Base-by-base conservation (phyloP, 2,888 invertebrate genomes). In the Drosophila macrothrix region DNA sequence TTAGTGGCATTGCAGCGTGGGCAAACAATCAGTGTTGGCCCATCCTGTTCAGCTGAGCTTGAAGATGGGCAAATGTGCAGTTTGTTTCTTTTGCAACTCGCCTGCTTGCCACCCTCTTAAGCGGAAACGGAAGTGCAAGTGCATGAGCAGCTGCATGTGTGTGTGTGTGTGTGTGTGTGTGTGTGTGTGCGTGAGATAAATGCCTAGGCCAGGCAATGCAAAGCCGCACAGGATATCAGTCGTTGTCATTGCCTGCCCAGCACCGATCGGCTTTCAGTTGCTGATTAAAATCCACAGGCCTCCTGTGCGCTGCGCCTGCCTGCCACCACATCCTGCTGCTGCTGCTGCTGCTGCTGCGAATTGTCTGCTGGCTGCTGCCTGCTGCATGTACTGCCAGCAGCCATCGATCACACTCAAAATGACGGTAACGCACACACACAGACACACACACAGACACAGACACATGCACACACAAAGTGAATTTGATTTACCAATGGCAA, bases 321-420 rank as follows among this genome's bases (percentile, higher is more conserved):
- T 33, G 53, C 33, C 33, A n/a, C 16, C 35, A 19, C 25, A 35
- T 35, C 54, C 54, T 37, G 35, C 53, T 33, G 31, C n/a, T 10
- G 19, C 61, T 58, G 58, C 29, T 39, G 58, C 29, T 39, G 39
- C 28, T 53, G 31, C 59, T 31, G 39, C 58, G 39, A n/a, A 4
- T 10, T 41, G 41, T 33, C 33, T 22, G 31, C 37, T 37, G 37
- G n/a, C 29, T 4, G 56, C 59, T 58, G 58, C 35, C 28, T 53
- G 35, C 59, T 31, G 39, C 58, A 56, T 65, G 72, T 70, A 65
- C 67, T 70, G 74, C 70, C 70, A 66, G 71, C 90, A 76, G 39
- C 74, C 90, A 90, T 90, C 86, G 86, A 90, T 86, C 90, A 88
- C 78, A 70, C 83, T 90, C 78, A 83, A 85, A 88, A 88, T 73